Conservation (phyloP, 2,888 invertebrate genomes). For the Smittia aterrima region DNA sequence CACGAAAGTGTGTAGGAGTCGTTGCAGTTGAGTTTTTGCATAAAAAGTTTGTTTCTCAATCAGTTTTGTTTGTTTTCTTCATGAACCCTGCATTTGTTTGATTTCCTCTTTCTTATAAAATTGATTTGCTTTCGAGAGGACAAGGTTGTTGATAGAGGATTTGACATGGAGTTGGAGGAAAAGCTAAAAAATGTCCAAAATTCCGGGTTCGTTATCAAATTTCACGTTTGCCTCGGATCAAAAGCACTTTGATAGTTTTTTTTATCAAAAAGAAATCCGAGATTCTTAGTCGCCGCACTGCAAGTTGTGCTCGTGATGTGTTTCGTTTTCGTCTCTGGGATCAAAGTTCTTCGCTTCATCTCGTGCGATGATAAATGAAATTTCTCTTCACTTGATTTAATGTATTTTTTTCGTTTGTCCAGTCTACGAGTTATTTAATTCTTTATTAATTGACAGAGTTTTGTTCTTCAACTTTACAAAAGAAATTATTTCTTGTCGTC, state of each 20-base stretch:
- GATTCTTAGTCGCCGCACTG: no score
- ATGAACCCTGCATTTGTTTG: background rate
- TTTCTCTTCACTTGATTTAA: no score
- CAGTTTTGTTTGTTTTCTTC: background rate
- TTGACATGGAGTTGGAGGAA: background rate
- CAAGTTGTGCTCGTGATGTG: no score
- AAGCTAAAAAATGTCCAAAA: conserved; percentile 6
- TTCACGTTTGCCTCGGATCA: background rate
- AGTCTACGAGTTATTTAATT: background rate
- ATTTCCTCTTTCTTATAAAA: background rate
- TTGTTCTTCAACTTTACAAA: background rate
- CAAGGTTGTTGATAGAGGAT: background rate
- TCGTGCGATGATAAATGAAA: no score
- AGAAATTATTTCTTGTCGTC: background rate
- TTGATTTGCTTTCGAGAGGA: background rate
- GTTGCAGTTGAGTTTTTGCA: background rate
- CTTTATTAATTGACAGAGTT: background rate
- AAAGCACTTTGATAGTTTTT: background rate
- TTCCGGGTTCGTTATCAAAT: background rate
- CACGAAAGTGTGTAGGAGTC: background rate
- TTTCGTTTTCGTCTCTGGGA: no score
- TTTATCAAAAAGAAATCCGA: no score
- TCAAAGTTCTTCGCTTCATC: no score
- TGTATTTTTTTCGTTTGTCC: background rate
- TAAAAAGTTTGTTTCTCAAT: background rate